Percentiles rank a stretch among this genome's conserved stretches.
These are phyloP conservation scores for Samia ricini DNA, from an alignment of 1,140 invertebrate genomes.

Conservation along the genomic window DNA sequence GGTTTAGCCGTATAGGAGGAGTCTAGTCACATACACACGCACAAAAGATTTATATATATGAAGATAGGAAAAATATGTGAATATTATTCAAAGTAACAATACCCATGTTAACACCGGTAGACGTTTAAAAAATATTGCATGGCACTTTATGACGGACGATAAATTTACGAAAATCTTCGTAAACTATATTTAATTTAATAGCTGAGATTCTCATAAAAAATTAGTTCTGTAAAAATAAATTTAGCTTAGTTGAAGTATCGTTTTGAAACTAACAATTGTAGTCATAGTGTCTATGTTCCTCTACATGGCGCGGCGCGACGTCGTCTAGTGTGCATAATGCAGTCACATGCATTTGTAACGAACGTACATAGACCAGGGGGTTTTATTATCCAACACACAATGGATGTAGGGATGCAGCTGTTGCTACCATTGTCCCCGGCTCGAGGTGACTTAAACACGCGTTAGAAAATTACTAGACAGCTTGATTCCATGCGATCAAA, in stretches of 20 bases:
- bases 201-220: no score
- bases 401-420: slow-evolving; percentile 28
- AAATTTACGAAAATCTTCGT: no score
- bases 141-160: no score
- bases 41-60: no score
- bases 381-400: slow-evolving; percentile 28
- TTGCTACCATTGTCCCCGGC: slow-evolving; percentile 13
- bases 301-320: background rate
- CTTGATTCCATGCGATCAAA: background rate
- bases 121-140: no score
- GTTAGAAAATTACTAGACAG: background rate
- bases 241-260: background rate
- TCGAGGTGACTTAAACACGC: background rate
- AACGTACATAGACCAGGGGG: slow-evolving; percentile 23
- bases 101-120: no score
- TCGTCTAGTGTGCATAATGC: background rate
- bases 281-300: background rate
- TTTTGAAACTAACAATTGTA: background rate
- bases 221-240: no score
- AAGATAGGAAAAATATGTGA: no score
- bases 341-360: slow-evolving; percentile 5
- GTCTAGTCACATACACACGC: no score
- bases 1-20: no score
- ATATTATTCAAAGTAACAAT: no score
- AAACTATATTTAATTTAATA: no score